These are phyloP conservation scores for Hyaena hyaena DNA, from an alignment of 2,113 vertebrate species.

Conservation along the genomic window DNA sequence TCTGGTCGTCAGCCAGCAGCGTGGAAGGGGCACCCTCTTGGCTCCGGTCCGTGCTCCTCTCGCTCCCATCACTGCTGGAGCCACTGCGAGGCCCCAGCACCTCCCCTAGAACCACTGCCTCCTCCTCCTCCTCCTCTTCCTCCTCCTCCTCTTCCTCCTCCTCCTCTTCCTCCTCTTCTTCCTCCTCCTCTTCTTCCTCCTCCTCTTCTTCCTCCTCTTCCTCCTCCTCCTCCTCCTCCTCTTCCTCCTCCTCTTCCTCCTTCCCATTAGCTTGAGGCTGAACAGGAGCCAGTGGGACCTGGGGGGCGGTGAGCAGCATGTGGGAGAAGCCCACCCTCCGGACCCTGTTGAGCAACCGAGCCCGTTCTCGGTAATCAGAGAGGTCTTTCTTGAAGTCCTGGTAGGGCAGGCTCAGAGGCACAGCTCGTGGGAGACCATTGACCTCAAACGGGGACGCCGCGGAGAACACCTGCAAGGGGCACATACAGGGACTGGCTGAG, in stretches of 20 bases:
- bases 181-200: neutral
- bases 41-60: conserved; percentile 93
- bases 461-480: conserved; percentile 87
- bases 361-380: conserved; percentile 91
- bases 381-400: conserved; percentile 93
- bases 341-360: conserved; percentile 88
- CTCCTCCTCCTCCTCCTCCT: neutral
- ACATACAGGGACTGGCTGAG: conserved; percentile 69
- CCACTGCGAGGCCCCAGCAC: conserved; percentile 89
- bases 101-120: conserved; percentile 85
- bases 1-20: conserved; percentile 94
- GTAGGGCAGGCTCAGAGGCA: conserved; percentile 91
- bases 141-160: conserved; percentile 74
- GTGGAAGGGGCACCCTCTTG: conserved; percentile 96
- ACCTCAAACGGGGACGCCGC: conserved; percentile 88
- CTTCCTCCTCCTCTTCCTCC: conserved; percentile 71
- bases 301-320: conserved; percentile 89
- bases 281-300: conserved; percentile 73
- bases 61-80: conserved; percentile 93
- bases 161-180: accelerated
- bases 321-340: conserved; percentile 95
- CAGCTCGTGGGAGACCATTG: conserved; percentile 86
- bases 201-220: conserved; percentile 63
- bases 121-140: conserved; percentile 81
- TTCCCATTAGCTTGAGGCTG: conserved; percentile 85